phyloP scores from a whole-genome alignment of 2,113 vertebrate species.

The Caloenas nicobarica region DNA sequence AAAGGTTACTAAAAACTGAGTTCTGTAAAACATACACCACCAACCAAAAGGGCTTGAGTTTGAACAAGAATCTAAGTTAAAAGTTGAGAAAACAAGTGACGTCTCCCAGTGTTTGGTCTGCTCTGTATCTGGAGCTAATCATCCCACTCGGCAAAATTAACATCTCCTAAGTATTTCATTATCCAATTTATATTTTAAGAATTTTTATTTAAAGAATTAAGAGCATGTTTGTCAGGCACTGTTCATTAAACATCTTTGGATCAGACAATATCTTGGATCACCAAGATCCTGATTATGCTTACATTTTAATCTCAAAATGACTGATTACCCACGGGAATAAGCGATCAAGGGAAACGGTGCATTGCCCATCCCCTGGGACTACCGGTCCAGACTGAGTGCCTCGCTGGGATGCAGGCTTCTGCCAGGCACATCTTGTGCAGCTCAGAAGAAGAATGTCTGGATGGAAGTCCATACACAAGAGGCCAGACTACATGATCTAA shows the following conservation, averaged over 20 bases:
- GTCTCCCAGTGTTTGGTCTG: not conserved
- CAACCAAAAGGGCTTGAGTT: not conserved
- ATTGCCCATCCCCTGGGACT: not conserved
- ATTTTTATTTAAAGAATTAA: not conserved
- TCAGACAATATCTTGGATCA: not conserved
- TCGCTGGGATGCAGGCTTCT: not conserved
- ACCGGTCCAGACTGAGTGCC: not conserved
- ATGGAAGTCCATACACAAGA: not conserved
- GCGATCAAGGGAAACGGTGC: not conserved
- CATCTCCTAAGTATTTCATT: not conserved
- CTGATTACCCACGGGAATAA: not conserved
- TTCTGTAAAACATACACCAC: not conserved
- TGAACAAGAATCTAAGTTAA: not conserved
- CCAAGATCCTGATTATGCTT: not conserved
- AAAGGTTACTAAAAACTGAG: slow-evolving; percentile 12
- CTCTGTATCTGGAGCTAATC: slow-evolving; percentile 18
- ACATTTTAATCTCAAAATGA: not conserved
- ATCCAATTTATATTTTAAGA: not conserved
- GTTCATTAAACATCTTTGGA: not conserved
- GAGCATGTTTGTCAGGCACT: not conserved
- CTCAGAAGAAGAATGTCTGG: not conserved
- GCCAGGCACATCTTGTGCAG: not conserved
- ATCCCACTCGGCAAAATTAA: not conserved
- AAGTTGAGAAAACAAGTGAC: not conserved
- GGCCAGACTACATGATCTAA: not conserved